Evolutionary conservation across 2,888 invertebrate genomes (phyloP), one percentile per base, ranked within the genome.

Genomic region (Dolichomitus sp.): DNA sequence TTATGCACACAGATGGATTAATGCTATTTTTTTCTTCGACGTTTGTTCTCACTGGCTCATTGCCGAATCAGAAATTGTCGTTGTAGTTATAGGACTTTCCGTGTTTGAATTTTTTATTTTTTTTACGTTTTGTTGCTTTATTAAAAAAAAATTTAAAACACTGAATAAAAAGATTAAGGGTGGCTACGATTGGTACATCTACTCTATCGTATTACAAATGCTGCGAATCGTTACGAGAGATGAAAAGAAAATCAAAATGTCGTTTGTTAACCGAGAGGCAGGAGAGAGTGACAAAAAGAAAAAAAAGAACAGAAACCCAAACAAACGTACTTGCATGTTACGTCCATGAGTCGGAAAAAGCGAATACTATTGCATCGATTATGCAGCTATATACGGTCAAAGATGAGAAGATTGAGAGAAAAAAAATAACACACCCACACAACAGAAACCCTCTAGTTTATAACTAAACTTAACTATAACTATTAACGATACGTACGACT

Each of bases 401-500:
- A 52, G 74, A 75, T 65, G 54, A 77, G 80, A 70, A 33, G 40
- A 59, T 70, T 52, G 52, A 84, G 75, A 42, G 30, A 48, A 65
- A 42, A 7, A 61, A 30, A 61, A 9, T 40, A 52, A 37, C 27
- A 33, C 69, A 78, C 27, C 23, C 70, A 70, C 70, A 70, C 54
- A 59, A 72, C 65, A 72, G 54, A 77, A 48, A 72, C 63, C 75
- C 80, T 89, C 85, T 90, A 90, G 89, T 90, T 72, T 90, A 89
- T 90, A 92, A 90, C 91, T 91, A 90, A 91, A 91, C 89, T 91
- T 91, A 92, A 92, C 89, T 91, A 86, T 92, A 92, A 92, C 91
- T 92, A 91, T 92, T 92, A 92, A 93, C 92, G 92, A 93, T 93
- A 93, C 93, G 93, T 93, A 94, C 93, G 93, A 93, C 94, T 94